Evolutionary conservation across 1,140 invertebrate species (phyloP).

Genomic region (Probaryconus sp.): DNA sequence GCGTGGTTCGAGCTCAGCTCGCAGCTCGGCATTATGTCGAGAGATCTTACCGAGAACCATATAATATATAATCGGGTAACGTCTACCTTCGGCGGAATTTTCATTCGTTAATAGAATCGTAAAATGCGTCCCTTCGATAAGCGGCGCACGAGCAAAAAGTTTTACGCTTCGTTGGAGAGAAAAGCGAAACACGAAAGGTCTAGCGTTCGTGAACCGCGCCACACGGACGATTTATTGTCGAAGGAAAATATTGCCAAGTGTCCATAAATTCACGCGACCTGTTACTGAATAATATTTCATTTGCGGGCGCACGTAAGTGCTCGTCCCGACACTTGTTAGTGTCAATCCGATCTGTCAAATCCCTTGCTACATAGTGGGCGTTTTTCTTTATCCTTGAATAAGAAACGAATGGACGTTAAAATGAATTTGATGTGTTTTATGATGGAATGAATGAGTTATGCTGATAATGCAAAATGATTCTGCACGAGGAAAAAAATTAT

Average conservation of each 20-base stretch:
- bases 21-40: slow-evolving; percentile 20
- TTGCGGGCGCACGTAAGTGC: slow-evolving; percentile 49
- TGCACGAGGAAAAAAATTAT: no score
- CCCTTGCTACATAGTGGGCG: slow-evolving; percentile 45
- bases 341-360: slow-evolving; percentile 49
- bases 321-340: slow-evolving; percentile 55
- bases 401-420: slow-evolving; percentile 30
- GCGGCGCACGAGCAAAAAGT: slow-evolving; percentile 43
- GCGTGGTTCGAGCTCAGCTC: slow-evolving; percentile 12
- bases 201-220: slow-evolving; percentile 36
- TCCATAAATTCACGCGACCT: slow-evolving; percentile 57
- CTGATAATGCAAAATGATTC: slow-evolving; percentile 13
- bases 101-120: slow-evolving; percentile 55
- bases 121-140: slow-evolving; percentile 42
- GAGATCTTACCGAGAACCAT: slow-evolving; percentile 15
- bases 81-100: slow-evolving; percentile 36
- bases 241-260: slow-evolving; percentile 52
- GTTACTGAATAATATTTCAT: slow-evolving; percentile 61
- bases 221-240: slow-evolving; percentile 50
- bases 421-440: slow-evolving; percentile 51
- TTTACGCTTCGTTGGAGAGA: slow-evolving; percentile 43
- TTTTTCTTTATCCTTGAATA: slow-evolving; percentile 36
- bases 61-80: slow-evolving; percentile 38
- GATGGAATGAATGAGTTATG: slow-evolving; percentile 30
- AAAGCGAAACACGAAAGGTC: slow-evolving; percentile 47